Percentiles rank a stretch among this genome's conserved stretches.
Conservation (phyloP, 2,113 vertebrate species). For the Connochaetes taurinus region DNA sequence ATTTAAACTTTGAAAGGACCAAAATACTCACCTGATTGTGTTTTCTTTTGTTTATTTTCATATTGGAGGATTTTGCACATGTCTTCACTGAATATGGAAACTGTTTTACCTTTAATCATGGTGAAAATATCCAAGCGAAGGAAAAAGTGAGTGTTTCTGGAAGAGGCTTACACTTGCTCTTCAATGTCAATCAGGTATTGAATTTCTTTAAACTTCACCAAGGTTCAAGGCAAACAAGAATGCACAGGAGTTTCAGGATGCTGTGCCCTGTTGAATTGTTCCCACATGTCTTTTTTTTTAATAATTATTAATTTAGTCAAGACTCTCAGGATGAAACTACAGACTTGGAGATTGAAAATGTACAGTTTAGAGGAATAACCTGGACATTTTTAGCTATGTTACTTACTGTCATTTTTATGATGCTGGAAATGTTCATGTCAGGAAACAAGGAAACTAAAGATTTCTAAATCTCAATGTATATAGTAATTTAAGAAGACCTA, state of each 20-base stretch:
- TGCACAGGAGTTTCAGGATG: background rate
- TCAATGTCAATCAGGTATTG: conserved; percentile 82
- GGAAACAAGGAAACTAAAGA: background rate
- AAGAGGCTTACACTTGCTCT: conserved; percentile 81
- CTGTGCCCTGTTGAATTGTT: background rate
- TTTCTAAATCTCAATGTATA: background rate
- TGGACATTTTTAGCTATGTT: background rate
- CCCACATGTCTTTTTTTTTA: background rate
- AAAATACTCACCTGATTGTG: background rate
- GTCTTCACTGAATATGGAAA: conserved; percentile 86
- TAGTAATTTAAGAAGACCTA: background rate
- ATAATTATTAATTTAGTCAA: background rate
- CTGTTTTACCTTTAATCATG: conserved; percentile 84
- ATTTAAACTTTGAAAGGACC: background rate
- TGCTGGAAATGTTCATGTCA: background rate
- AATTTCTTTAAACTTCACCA: background rate
- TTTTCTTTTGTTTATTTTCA: conserved; percentile 48
- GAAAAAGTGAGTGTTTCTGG: conserved; percentile 80
- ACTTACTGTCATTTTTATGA: background rate
- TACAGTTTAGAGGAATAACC: background rate
- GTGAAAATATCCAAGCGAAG: conserved; percentile 60
- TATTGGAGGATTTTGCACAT: conserved; percentile 82
- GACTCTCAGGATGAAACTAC: background rate
- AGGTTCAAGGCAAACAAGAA: background rate
- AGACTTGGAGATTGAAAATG: background rate